Evolutionary conservation across 1,140 invertebrate genomes (phyloP), one percentile per base, ranked within the genome.

Genomic region (Ceratina australensis): DNA sequence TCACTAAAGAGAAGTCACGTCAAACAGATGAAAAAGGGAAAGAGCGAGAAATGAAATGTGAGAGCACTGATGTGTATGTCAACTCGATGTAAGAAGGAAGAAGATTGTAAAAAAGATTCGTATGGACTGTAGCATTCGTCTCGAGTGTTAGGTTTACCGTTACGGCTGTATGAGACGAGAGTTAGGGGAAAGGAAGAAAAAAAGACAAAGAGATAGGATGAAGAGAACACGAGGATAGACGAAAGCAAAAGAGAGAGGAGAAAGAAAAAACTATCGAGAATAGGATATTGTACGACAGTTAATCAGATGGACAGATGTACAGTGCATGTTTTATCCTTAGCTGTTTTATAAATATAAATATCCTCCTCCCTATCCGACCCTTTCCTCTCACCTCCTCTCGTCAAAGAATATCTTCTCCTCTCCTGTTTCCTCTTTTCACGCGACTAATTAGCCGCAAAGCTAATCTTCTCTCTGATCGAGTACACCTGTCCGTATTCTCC

Each of bases 241-340:
- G 50, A 74, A 59, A 73, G 50, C 33, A 57, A 54, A 81, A 52
- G 64, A 77, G 80, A 81, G 80, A 72, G 81, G 75, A 72, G 33
- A 69, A 80, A 81, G 72, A 73, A 68, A n/a, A n/a, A n/a, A n/a
- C n/a, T n/a, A n/a, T 81, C 5, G 15, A 72, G 68, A 54, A 71
- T 68, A 78, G 63, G 56, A 80, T 72, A 83, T n/a, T 66, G 57
- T 68, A 64, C 49, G 66, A 64, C 64, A 28, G 28, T 86, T 83
- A 75, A 86, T 86, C 68, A 66, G 81, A 87, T 77, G 80, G 76
- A 83, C 85, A 89, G 88, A 87, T 90, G 87, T 90, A 86, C 87
- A 89, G 86, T 90, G 89, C 88, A 90, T 90, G 89, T 90, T 89
- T 89, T 88, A 90, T 89, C 87, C 85, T 89, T 90, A 90, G 89